Base-by-base conservation (phyloP, 1,140 invertebrate species). In the Campoletis sonorensis region DNA sequence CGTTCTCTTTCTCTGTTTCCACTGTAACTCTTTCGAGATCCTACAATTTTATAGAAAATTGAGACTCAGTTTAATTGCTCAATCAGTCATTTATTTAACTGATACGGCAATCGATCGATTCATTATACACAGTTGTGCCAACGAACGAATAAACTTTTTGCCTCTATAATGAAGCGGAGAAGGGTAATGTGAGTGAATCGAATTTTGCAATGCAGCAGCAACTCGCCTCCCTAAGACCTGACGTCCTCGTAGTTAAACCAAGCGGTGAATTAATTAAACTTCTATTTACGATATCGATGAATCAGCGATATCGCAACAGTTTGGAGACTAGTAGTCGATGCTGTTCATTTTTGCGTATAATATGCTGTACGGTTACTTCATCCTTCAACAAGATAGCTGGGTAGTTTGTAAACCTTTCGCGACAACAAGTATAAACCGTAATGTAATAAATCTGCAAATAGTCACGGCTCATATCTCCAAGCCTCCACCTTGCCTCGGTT, bases 241-340 rank as follows among this genome's bases (percentile, higher is more conserved):
- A 90, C 88, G 86, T 85, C 86, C 54, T 27, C 40, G 16, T 85
- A 87, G 86, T 87, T 90, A 90, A 91, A 89, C 89, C 87, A 87
- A 90, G 87, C 90, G 88, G 87, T 84, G 88, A 91, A 90, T 91
- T 91, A 91, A 91, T 91, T 91, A 91, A 91, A 91, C 90, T 91
- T 90, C 87, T 91, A 91, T 89, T 90, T 88, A 90, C 85, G 89
- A 90, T 90, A 91, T 88, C 88, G 91, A 90, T 90, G 89, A 92
- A 91, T 91, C 89, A 90, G 89, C 89, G 87, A 87, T 90, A 89
- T 89, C 82, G 84, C 83, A 33, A 78, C 61, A 83, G 23, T 30
- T 70, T 79, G 79, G 75, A 45, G 40, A 5, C 82, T 26, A 18
- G 76, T 37, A 10, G 78, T 11, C 26, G 30, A 45, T 37, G 54